A percentile compares a stretch with the other conserved stretches of the same genome.
These are phyloP conservation scores for Allolobophora icterica DNA, from an alignment of 2,888 invertebrate species.

Conservation along the genomic window DNA sequence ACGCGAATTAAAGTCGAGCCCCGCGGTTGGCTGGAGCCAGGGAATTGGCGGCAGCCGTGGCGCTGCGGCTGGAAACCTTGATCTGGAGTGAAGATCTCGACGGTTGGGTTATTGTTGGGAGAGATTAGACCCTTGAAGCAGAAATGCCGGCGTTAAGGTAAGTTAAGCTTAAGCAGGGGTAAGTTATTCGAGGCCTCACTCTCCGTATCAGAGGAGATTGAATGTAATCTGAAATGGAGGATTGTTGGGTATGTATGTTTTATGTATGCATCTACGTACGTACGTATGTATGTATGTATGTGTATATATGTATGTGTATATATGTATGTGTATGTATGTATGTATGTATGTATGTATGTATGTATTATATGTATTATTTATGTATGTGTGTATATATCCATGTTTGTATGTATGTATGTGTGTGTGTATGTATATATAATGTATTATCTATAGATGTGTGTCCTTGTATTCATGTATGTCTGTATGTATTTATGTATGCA, in stretches of 20 bases:
- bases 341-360: background rate
- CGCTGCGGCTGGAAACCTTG: background rate
- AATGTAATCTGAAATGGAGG: background rate
- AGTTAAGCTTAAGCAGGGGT: background rate
- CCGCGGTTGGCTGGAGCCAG: background rate
- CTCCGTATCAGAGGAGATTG: background rate
- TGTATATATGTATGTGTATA: too few relatives aligned
- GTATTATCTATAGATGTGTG: too few relatives aligned
- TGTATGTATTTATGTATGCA: too few relatives aligned
- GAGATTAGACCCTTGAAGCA: conserved; percentile 1
- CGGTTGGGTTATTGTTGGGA: background rate
- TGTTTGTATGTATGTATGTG: background rate
- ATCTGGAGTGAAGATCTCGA: background rate
- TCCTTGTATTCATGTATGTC: too few relatives aligned
- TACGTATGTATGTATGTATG: too few relatives aligned
- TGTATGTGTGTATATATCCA: background rate
- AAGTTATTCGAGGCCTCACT: background rate
- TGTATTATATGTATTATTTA: background rate
- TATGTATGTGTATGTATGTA: background rate
- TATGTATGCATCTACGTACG: background rate
- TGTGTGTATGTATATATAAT: background rate
- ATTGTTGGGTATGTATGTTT: background rate
- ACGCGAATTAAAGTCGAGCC: conserved; percentile 32
- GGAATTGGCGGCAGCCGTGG: background rate
- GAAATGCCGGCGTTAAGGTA: background rate